Evolutionary conservation across 2,113 vertebrate species (phyloP).

Genomic region (Drymodes brunneopygia): DNA sequence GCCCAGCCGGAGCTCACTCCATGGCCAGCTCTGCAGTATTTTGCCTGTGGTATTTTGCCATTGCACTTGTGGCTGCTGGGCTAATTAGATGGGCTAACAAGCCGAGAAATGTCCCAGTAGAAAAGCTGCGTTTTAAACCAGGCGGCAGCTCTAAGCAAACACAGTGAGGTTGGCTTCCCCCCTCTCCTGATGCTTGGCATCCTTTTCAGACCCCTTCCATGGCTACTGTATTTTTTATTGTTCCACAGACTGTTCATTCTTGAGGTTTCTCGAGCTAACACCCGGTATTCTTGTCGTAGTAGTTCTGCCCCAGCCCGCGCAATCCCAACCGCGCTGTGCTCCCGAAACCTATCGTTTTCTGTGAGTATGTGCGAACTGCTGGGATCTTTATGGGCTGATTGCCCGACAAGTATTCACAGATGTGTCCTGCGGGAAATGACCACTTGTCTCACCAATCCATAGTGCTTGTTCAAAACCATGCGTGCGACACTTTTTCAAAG

Average conservation of each 20-base stretch:
- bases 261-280: neutral
- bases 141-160: neutral
- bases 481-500: neutral
- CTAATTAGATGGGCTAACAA: neutral
- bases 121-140: neutral
- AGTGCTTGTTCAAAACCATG: neutral
- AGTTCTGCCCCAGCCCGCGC: neutral
- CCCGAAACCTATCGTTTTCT: neutral
- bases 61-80: accelerated
- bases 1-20: accelerated
- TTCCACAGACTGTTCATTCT: neutral
- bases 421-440: neutral
- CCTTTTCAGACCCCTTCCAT: neutral
- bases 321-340: neutral
- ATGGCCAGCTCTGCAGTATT: neutral
- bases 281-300: neutral
- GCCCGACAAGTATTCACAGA: neutral
- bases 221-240: neutral
- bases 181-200: neutral
- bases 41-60: neutral
- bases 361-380: neutral
- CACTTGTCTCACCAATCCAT: neutral
- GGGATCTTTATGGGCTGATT: neutral
- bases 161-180: neutral
- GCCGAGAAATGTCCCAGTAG: neutral